Evolutionary conservation across 1,140 invertebrate species (phyloP).

Genomic region (Brachionus koreanus): DNA sequence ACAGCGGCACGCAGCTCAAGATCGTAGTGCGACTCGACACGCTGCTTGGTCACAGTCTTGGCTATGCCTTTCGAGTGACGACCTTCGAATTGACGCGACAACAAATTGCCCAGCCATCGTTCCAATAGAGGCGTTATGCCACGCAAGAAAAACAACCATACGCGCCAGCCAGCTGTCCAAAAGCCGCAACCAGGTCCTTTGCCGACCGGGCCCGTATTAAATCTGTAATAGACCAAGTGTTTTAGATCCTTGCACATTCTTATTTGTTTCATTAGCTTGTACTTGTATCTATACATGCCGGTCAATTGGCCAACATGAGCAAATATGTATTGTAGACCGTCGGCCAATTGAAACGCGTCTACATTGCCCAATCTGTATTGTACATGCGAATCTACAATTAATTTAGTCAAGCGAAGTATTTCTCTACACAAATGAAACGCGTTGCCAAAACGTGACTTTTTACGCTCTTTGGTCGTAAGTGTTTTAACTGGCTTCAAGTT

Average conservation of each 20-base stretch:
- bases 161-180: constrained; percentile 98
- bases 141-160: constrained; percentile 99
- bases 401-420: constrained; percentile 90
- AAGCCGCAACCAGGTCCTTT: constrained; percentile 98
- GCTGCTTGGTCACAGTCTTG: constrained; percentile 98
- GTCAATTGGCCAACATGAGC: constrained; percentile 98
- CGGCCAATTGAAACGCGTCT: constrained; percentile 93
- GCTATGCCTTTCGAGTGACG: constrained; percentile 97
- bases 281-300: constrained; percentile 99
- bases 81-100: constrained; percentile 97
- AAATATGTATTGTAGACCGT: constrained; percentile 99
- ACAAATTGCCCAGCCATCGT: constrained; percentile 92
- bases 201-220: constrained; percentile 95
- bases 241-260: constrained; percentile 99
- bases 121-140: constrained; percentile 96
- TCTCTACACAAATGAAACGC: constrained; percentile 98
- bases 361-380: constrained; percentile 98
- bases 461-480: constrained; percentile 95
- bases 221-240: constrained; percentile 97
- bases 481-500: constrained; percentile 99
- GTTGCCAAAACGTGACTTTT: constrained; percentile 98
- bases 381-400: constrained; percentile 97
- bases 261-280: constrained; percentile 99
- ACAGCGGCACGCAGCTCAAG: constrained; percentile 92
- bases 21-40: constrained; percentile 99